Evolutionary conservation across 2,888 invertebrate species (phyloP), one percentile per base, ranked within the genome.

Genomic region (Mantis religiosa): DNA sequence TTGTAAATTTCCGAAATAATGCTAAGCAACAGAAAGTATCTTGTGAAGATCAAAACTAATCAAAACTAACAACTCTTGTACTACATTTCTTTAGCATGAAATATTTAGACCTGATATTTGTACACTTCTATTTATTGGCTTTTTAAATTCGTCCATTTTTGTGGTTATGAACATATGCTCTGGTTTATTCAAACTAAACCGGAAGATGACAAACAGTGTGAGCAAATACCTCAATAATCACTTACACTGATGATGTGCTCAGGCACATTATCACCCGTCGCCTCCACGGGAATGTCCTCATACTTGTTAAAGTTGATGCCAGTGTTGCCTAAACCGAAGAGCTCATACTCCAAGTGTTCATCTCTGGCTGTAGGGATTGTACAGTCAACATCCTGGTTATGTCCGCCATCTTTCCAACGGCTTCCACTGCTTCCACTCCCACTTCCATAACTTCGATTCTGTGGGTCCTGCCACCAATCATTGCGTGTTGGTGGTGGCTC

Each of bases 271-370:
- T 98, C 97, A 91, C 99, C 99, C 94, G 99, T 99, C 93, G 99
- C 99, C 95, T 99, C 99, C 93, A 99, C 99, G 93, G 99, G 99
- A 94, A 99, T 99, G 95, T 99, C 99, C 95, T 99, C 99, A 94
- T 99, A 99, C 95, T 99, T 99, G 95, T 98, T 99, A 95, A 99
- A 99, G 94, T 99, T 99, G 94, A 99, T 99, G 91, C 99, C 99
- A 91, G 99, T 99, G 93, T 98, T 99, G 92, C 97, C 97, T 91
- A 96, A 96, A 93, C 98, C 97, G 94, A 98, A 98, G 92, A 98
- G 94, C 93, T 97, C 98, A 94, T 95, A 93, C 94, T 99, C 99
- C 93, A 97, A 92, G 92, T 97, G 96, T 93, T 98, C 98, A 94
- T 99, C 98, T 92, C 96, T 95, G 91, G 97, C 95, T 92, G 97